A percentile compares a stretch with the other conserved stretches of the same genome.
Conservation (phyloP, 2,888 invertebrate genomes). For the Leptinotarsa tumamoca region DNA sequence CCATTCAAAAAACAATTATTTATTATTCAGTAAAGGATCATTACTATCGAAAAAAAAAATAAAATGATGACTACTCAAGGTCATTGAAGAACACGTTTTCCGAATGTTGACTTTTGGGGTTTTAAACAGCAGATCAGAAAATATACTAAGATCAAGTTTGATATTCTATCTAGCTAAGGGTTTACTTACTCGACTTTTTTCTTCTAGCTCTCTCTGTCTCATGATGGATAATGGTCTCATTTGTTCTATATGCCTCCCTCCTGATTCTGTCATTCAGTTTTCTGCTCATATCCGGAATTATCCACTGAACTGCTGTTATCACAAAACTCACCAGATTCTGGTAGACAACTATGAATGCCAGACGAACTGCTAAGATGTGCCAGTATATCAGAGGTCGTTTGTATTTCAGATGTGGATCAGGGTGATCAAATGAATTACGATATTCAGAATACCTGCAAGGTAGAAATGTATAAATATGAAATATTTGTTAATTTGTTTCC, state of each 20-base stretch:
- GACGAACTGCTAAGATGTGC: slow-evolving; percentile 78
- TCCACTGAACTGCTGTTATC: slow-evolving; percentile 79
- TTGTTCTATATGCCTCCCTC: slow-evolving; percentile 78
- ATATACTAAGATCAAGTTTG: not conserved
- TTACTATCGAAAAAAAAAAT: too few species aligned
- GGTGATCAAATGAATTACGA: slow-evolving; percentile 72
- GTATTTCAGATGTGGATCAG: slow-evolving; percentile 68
- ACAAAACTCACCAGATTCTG: slow-evolving; percentile 83
- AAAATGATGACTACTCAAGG: too few species aligned
- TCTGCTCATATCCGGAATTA: slow-evolving; percentile 81
- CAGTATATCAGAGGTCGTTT: slow-evolving; percentile 77
- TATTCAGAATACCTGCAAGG: slow-evolving; percentile 77
- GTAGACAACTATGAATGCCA: slow-evolving; percentile 82
- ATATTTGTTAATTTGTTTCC: too few species aligned
- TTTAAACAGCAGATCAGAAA: not conserved
- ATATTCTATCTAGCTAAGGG: not conserved
- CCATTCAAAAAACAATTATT: too few species aligned
- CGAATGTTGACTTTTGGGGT: not conserved
- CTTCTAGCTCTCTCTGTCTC: slow-evolving; percentile 71
- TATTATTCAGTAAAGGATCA: too few species aligned
- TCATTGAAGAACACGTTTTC: too few species aligned
- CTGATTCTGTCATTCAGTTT: slow-evolving; percentile 78
- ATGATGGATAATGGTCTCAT: slow-evolving; percentile 79
- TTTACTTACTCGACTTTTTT: slow-evolving; percentile 41
- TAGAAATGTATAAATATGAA: too few species aligned